Evolutionary conservation across 2,888 invertebrate genomes (phyloP).

Genomic region (Nomada ferruginata): DNA sequence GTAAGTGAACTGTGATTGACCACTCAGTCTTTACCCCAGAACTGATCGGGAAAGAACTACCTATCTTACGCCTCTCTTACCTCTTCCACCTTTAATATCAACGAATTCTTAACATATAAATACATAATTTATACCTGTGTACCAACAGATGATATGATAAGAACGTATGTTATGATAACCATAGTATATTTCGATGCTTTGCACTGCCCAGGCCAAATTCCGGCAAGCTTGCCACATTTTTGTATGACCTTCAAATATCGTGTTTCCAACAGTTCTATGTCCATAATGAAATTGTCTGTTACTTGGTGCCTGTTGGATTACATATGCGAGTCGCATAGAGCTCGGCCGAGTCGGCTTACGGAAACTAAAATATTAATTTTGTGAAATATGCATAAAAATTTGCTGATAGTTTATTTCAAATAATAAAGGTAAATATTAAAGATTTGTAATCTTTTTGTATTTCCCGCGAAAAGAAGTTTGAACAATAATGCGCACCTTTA

Average conservation of each 20-base stretch:
- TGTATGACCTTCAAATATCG: neutral
- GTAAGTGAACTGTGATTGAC: too few relatives aligned
- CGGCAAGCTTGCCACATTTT: neutral
- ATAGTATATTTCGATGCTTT: neutral
- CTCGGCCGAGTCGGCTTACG: neutral
- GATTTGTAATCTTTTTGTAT: too few relatives aligned
- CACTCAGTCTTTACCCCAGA: too few relatives aligned
- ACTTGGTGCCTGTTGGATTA: neutral
- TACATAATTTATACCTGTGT: neutral
- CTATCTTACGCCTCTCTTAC: too few relatives aligned
- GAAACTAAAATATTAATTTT: neutral
- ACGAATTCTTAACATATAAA: neutral
- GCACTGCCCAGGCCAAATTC: conserved; percentile 21
- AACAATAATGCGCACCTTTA: too few relatives aligned
- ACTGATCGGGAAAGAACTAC: too few relatives aligned
- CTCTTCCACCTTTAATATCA: too few relatives aligned
- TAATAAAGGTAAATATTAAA: too few relatives aligned
- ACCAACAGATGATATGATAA: neutral
- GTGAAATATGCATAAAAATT: too few relatives aligned
- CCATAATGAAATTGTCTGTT: neutral
- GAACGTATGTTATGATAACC: neutral
- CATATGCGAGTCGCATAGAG: too few relatives aligned
- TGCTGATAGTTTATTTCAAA: too few relatives aligned
- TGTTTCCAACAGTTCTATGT: neutral
- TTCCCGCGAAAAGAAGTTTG: too few relatives aligned